phyloP scores from a whole-genome alignment of 1,140 invertebrate species.

The Eurosta solidaginis region DNA sequence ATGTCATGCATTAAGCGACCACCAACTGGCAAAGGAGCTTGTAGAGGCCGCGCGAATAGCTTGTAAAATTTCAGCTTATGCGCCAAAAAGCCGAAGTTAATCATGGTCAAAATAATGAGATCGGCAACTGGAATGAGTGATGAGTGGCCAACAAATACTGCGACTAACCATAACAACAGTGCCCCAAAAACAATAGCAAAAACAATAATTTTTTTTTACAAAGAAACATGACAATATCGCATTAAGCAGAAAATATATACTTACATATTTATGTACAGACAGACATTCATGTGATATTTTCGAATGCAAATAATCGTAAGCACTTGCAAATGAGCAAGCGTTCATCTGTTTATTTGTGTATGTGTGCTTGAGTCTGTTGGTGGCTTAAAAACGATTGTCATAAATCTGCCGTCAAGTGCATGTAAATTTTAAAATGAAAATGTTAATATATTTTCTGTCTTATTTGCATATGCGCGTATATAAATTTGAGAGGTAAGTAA shows the following conservation, averaged over 20 bases:
- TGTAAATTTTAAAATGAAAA: slow-evolving; percentile 27
- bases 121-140: slow-evolving; percentile 16
- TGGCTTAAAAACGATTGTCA: slow-evolving; percentile 17
- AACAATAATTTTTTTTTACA: slow-evolving; percentile 8
- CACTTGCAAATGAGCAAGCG: neutral
- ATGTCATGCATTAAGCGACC: slow-evolving; percentile 52
- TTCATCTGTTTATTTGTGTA: neutral
- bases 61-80: neutral
- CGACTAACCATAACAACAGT: neutral
- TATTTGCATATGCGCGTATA: neutral
- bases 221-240: slow-evolving; percentile 22
- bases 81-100: slow-evolving; percentile 11
- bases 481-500: slow-evolving; percentile 11
- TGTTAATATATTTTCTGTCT: neutral
- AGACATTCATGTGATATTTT: neutral
- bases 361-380: neutral
- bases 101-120: slow-evolving; percentile 28
- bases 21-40: neutral
- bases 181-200: neutral
- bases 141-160: slow-evolving; percentile 1
- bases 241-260: too few relatives aligned
- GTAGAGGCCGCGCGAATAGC: neutral
- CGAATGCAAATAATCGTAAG: neutral
- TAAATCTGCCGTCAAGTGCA: slow-evolving; percentile 14
- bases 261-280: too few relatives aligned